These are phyloP conservation scores for Eupithecia centaureata DNA, from an alignment of 2,888 invertebrate species.

Conservation along the genomic window DNA sequence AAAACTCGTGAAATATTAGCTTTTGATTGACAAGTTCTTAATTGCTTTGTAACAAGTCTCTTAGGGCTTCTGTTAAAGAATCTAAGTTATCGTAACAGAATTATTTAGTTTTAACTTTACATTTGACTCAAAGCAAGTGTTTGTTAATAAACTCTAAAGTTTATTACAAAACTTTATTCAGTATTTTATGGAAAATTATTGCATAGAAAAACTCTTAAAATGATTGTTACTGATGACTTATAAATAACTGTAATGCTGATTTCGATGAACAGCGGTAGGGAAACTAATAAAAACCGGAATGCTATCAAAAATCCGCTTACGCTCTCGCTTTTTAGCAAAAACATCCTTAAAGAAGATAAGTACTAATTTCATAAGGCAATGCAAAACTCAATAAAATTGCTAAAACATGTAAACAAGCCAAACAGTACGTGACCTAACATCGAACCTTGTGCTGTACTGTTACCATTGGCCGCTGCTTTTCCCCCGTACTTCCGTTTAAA, in stretches of 20 bases:
- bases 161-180: not conserved
- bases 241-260: too few species aligned
- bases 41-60: conserved; percentile 22
- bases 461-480: conserved; percentile 53
- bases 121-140: not conserved
- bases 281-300: not conserved
- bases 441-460: conserved; percentile 57
- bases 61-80: conserved; percentile 12
- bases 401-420: conserved; percentile 31
- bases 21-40: conserved; percentile 37
- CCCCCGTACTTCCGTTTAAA: conserved; percentile 62
- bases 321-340: not conserved
- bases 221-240: too few species aligned
- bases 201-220: too few species aligned
- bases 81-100: not conserved
- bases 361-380: conserved; percentile 3
- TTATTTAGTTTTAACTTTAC: not conserved
- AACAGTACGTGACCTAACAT: conserved; percentile 56
- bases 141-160: not conserved
- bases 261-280: too few species aligned
- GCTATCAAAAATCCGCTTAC: not conserved
- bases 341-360: not conserved
- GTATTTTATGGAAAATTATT: not conserved
- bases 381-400: conserved; percentile 7
- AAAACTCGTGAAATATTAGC: conserved; percentile 24